These are phyloP conservation scores for Epiblema foenella DNA, from an alignment of 2,888 invertebrate species.

Conservation along the genomic window DNA sequence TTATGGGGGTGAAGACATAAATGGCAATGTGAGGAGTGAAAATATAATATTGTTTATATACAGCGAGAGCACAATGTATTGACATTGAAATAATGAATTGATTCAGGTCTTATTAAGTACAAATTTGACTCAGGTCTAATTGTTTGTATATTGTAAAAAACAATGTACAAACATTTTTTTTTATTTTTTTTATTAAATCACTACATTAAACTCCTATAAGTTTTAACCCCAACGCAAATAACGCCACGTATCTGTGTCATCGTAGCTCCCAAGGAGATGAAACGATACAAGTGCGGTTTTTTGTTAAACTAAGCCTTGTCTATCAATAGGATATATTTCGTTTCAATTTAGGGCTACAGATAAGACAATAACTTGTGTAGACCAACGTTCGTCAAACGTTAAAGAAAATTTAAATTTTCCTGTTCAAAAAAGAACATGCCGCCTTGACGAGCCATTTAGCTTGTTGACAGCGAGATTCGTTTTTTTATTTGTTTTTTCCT, in stretches of 20 bases:
- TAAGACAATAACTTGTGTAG: not conserved
- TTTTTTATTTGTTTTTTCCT: constrained; percentile 65
- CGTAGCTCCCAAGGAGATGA: too few relatives aligned
- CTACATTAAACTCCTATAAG: not conserved
- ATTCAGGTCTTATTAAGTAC: too few relatives aligned
- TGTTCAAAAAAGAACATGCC: constrained; percentile 61
- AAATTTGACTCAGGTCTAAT: too few relatives aligned
- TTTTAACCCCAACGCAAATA: too few relatives aligned
- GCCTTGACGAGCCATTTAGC: constrained; percentile 61
- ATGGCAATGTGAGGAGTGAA: constrained; percentile 16
- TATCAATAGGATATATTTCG: too few relatives aligned
- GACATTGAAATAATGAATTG: not conserved
- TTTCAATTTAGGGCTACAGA: too few relatives aligned
- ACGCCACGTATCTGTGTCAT: too few relatives aligned
- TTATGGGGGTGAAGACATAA: constrained; percentile 35
- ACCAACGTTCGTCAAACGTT: not conserved
- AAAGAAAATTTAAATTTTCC: constrained; percentile 56
- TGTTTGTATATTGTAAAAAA: too few relatives aligned
- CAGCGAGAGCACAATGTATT: not conserved
- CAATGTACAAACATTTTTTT: too few relatives aligned
- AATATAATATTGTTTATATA: constrained; percentile 9
- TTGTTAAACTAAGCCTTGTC: too few relatives aligned
- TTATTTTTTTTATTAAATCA: too few relatives aligned
- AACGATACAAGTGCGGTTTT: too few relatives aligned
- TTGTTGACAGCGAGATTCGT: constrained; percentile 73